A percentile compares a stretch with the other conserved stretches of the same genome.
These are phyloP conservation scores for Drosophila ercepeae DNA, from an alignment of 1,140 invertebrate genomes.

Conservation along the genomic window DNA sequence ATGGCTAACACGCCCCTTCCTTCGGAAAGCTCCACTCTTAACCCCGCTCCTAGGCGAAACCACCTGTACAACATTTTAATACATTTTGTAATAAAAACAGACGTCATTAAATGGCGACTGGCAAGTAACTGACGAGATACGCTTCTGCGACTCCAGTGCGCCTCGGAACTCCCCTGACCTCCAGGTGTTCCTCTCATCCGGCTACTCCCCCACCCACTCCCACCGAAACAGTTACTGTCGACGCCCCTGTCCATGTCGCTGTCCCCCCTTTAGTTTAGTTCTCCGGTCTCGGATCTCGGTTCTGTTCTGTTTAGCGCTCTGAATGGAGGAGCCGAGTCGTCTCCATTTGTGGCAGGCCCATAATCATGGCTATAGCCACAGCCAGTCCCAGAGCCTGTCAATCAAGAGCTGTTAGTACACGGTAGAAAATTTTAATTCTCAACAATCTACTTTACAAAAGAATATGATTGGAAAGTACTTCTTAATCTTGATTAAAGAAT, in stretches of 20 bases:
- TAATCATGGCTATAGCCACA: conserved; percentile 7
- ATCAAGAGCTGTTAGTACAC: conserved; percentile 15
- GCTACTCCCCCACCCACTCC: background rate
- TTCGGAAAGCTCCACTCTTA: background rate
- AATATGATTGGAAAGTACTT: no score
- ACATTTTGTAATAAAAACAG: conserved; percentile 63
- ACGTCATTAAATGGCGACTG: conserved; percentile 44
- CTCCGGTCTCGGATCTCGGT: conserved; percentile 10
- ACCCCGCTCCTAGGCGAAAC: conserved; percentile 21
- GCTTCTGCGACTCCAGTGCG: conserved; percentile 22
- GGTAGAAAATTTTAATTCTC: background rate
- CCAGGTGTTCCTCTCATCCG: background rate
- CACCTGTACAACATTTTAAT: conserved; percentile 62
- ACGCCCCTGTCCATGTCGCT: conserved; percentile 35
- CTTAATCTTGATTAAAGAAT: no score
- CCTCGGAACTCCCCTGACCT: background rate
- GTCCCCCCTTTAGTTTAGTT: conserved; percentile 8
- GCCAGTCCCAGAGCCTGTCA: conserved; percentile 17
- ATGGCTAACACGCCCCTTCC: background rate
- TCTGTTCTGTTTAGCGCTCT: conserved; percentile 71
- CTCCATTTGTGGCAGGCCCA: conserved; percentile 62
- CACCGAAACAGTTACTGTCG: conserved; percentile 43
- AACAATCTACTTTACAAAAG: no score
- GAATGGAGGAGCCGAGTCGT: conserved; percentile 54
- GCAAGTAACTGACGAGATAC: conserved; percentile 29